Evolutionary conservation across 2,888 invertebrate genomes (phyloP).

Genomic region (Drosophila neonasuta): DNA sequence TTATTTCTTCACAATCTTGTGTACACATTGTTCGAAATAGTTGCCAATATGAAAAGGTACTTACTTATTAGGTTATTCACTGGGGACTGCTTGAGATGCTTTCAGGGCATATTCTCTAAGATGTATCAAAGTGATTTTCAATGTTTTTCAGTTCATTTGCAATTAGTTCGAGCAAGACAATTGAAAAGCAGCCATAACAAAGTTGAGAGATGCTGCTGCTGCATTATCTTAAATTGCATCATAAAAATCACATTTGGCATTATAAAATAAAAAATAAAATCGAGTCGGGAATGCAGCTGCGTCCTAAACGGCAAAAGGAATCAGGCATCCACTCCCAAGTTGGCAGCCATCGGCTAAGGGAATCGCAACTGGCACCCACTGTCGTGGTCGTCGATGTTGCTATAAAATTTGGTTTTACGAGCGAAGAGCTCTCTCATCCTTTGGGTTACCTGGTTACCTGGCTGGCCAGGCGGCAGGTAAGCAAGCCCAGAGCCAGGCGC

Average conservation of each 20-base stretch:
- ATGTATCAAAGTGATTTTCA: conserved; percentile 49
- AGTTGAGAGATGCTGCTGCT: conserved; percentile 44
- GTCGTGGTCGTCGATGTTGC: conserved; percentile 48
- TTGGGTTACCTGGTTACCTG: conserved; percentile 35
- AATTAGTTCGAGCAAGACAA: conserved; percentile 65
- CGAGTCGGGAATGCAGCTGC: conserved; percentile 49
- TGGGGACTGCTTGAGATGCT: background rate
- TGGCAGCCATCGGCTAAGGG: conserved; percentile 20
- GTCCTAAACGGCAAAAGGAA: conserved; percentile 27
- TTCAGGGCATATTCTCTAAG: background rate
- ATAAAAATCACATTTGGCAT: conserved; percentile 74
- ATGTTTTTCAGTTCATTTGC: conserved; percentile 38
- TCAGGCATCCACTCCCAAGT: conserved; percentile 25
- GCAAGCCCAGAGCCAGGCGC: conserved; percentile 21
- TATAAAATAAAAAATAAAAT: conserved; percentile 52
- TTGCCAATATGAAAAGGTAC: background rate
- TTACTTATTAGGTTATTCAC: background rate
- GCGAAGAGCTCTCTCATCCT: conserved; percentile 53
- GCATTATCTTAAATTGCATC: conserved; percentile 72
- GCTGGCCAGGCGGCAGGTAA: conserved; percentile 58
- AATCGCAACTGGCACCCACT: conserved; percentile 26
- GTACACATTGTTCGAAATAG: background rate
- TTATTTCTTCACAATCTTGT: background rate
- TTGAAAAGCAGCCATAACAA: conserved; percentile 63
- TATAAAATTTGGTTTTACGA: conserved; percentile 72